Base-by-base conservation (phyloP, 2,888 invertebrate genomes). In the Dasypogon diadema region DNA sequence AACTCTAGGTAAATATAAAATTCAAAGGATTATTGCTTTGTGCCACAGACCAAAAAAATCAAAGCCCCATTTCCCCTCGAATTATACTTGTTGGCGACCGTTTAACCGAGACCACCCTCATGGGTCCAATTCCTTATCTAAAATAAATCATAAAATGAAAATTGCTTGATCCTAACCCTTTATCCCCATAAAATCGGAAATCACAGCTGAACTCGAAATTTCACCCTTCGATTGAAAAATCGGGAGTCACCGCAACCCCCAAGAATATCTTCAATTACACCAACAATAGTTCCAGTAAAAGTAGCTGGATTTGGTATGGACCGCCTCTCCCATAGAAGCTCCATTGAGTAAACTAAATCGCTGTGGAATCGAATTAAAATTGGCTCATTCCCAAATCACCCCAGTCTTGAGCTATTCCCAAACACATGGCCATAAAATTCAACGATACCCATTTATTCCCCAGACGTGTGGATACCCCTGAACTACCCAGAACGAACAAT, bases 331-430 rank as follows among this genome's bases (percentile, higher is more conserved):
- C 16, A 34, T 14, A 10, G 26, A 26, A 18, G 70, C 46, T 70
- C 70, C 70, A 70, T 70, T 70, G 70, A 70, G 54, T 54, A 70
- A 74, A 75, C 58, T 75, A 77, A 77, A 77, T 75, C 75, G 70
- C 30, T 70, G 48, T 70, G 58, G 75, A 75, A 75, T 77, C 75
- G 77, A 75, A 77, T 77, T 77, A 77, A 77, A 77, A 77, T 77
- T 77, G 77, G 77, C 75, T 75, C 75, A 74, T 77, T 74, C 65
- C 75, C 75, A 77, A 75, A 77, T 55, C 77, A 70, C 63, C 75
- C 37, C 46, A 76, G 68, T 74, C 75, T 72, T 58, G 68, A 72
- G 70, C 70, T 54, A 70, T 70, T 60, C 54, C 51, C 60, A 63
- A 63, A 75, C 77, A 75, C 75, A 75, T 77, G 75, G 63, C 75